Base-by-base conservation (phyloP, 2,113 vertebrate genomes). In the Phylloscopus trochiloides region DNA sequence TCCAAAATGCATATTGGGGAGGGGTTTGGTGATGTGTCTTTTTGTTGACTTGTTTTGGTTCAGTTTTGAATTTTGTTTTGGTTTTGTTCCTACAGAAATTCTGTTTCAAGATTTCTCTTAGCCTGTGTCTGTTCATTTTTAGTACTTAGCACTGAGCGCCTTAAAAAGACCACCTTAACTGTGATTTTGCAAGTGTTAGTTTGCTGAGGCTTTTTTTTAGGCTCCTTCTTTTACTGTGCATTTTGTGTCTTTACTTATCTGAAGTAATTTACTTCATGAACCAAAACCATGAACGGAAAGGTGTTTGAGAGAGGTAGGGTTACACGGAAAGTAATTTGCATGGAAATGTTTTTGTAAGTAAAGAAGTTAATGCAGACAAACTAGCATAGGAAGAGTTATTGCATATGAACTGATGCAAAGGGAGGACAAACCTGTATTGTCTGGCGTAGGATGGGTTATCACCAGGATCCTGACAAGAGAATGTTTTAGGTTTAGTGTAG, bases 401-500 rank as follows among this genome's bases (percentile, higher is more conserved):
- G 51, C 54, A 47, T 55, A 20, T 57, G 77, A 88, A 59, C 58
- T 92, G 73, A 88, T 59, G 79, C 31, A 79, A 65, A 88, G 58
- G 51, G 74, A 89, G 84, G 73, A 58, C 4, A 25, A 91, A 83
- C 31, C 70, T 78, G 63, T 79, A 61, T 87, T 71, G 79, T 88
- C 87, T 79, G 55, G 87, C 13, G 31, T 94, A n/a, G 96, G 85
- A 72, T 89, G 76, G 72, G 55, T 93, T 95, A 83, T 95, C 42
- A 55, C 52, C 83, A 88, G 43, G 50, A 84, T 86, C 77, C 90
- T 90, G 65, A 83, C 48, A 63, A 61, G 84, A 74, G 57, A 81
- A 47, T 67, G 81, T 90, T 95, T 94, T 88, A 82, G 85, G 14
- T 91, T 93, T 90, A 14, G 65, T 96, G 91, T 96, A 92, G 95